A percentile compares a stretch with the other conserved stretches of the same genome.
These are phyloP conservation scores for Platysteira castanea DNA, from an alignment of 2,113 vertebrate genomes.

Conservation along the genomic window DNA sequence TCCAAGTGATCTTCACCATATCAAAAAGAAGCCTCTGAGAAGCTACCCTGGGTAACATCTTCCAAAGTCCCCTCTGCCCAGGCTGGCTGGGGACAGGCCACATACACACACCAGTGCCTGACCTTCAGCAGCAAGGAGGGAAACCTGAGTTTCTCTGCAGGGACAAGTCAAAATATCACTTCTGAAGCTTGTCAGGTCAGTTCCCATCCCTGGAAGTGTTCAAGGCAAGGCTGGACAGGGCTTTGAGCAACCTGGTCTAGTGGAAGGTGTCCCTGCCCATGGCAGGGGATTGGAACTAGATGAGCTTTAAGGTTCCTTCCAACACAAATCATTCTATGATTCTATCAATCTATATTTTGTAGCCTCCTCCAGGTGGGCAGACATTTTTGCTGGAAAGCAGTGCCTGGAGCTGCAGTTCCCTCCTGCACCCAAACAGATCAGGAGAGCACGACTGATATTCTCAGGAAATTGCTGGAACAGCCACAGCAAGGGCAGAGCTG, in stretches of 20 bases:
- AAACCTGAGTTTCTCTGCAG: background rate
- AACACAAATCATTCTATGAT: background rate
- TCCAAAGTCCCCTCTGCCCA: background rate
- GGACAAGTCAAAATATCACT: background rate
- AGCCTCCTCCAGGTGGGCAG: background rate
- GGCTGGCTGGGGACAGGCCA: background rate
- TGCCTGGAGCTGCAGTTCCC: background rate
- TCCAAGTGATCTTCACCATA: background rate
- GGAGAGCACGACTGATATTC: background rate
- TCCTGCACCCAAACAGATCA: background rate
- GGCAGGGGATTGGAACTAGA: background rate
- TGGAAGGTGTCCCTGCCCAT: background rate
- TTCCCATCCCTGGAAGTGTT: background rate
- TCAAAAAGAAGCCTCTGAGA: background rate
- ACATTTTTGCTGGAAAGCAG: background rate
- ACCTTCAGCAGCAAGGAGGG: background rate
- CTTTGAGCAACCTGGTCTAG: background rate
- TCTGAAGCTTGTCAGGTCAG: background rate
- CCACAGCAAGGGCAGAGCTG: background rate
- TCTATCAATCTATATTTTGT: background rate
- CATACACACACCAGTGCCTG: background rate
- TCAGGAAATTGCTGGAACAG: background rate
- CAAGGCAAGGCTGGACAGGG: background rate
- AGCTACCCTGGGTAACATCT: accelerated
- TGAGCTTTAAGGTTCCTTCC: background rate